Evolutionary conservation across 2,888 invertebrate species (phyloP).

Genomic region (Eupithecia centaureata): DNA sequence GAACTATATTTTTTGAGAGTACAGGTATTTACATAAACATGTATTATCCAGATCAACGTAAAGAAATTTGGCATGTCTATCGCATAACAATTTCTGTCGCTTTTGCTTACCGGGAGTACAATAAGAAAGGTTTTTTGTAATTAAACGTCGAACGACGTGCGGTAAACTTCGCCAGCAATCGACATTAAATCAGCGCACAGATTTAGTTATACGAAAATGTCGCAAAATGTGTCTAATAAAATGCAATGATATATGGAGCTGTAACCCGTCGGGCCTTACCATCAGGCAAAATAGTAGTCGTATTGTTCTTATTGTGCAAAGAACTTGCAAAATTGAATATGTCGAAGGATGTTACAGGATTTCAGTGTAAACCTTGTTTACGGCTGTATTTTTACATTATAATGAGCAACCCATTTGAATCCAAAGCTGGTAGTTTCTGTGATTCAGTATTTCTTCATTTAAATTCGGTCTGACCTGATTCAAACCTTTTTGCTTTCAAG

Average conservation of each 20-base stretch:
- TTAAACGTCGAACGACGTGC: no score
- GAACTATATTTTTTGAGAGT: no score
- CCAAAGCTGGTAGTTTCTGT: conserved; percentile 46
- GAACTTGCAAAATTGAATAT: conserved; percentile 43
- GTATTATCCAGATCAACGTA: no score
- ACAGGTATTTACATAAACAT: no score
- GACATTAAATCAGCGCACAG: neutral
- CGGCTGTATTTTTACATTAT: conserved; percentile 55
- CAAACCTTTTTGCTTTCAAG: conserved; percentile 24
- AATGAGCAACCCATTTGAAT: conserved; percentile 54
- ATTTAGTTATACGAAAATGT: neutral
- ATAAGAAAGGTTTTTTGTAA: no score
- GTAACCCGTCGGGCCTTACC: conserved; percentile 7
- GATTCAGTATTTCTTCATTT: conserved; percentile 47
- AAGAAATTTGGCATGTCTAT: no score
- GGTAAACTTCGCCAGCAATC: no score
- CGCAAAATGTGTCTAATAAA: neutral
- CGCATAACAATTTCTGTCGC: no score
- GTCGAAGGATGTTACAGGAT: conserved; percentile 38
- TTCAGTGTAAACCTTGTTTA: conserved; percentile 45
- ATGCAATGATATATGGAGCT: conserved; percentile 18
- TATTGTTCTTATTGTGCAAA: conserved; percentile 31
- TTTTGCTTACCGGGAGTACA: no score
- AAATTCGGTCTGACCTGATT: conserved; percentile 52
- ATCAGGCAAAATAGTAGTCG: conserved; percentile 26